Percentiles rank a stretch among this genome's conserved stretches.
phyloP scores from a whole-genome alignment of 2,888 invertebrate genomes.

The Cheilosia urbana region DNA sequence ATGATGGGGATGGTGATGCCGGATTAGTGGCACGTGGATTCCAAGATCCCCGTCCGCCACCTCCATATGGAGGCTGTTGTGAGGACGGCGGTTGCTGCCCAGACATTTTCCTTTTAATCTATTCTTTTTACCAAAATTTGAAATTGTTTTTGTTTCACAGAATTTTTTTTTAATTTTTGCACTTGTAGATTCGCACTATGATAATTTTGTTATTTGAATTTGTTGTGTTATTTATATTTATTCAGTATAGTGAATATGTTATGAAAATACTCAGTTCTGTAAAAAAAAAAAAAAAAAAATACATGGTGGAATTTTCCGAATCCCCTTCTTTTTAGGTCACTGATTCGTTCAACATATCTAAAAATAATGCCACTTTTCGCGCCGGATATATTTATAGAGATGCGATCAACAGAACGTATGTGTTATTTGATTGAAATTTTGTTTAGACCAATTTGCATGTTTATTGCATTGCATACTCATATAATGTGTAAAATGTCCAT shows the following conservation, averaged over 20 bases:
- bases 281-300: constrained; percentile 22
- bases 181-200: constrained; percentile 12
- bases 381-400: constrained; percentile 54
- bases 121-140: constrained; percentile 33
- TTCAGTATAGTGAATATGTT: neutral
- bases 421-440: constrained; percentile 20
- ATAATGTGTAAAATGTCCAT: neutral
- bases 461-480: constrained; percentile 2
- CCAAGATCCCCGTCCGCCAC: constrained; percentile 82
- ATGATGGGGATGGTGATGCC: constrained; percentile 85
- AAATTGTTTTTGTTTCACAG: constrained; percentile 5
- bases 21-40: constrained; percentile 81
- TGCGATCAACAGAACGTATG: constrained; percentile 30
- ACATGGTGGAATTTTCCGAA: neutral
- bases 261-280: constrained; percentile 23
- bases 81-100: constrained; percentile 81
- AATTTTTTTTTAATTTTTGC: constrained; percentile 11
- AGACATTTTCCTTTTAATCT: constrained; percentile 79
- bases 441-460: constrained; percentile 30
- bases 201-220: constrained; percentile 7
- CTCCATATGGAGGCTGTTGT: constrained; percentile 79
- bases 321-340: constrained; percentile 18
- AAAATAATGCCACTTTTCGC: constrained; percentile 43
- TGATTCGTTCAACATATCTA: constrained; percentile 26
- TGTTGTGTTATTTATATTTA: neutral